Conservation (phyloP, 2,113 vertebrate genomes). For the Coregonus clupeaformis region DNA sequence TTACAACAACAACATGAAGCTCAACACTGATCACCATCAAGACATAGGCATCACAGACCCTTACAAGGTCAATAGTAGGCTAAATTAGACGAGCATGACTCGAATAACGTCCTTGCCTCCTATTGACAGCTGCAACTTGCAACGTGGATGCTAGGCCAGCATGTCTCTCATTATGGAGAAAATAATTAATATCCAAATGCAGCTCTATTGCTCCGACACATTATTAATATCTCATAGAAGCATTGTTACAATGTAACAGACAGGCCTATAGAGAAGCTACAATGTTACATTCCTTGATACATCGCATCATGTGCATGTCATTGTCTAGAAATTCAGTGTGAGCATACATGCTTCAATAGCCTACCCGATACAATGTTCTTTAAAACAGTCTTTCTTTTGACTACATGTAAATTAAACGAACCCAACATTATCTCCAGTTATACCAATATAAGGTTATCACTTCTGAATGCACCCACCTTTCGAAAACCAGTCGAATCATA, state of each 20-base stretch:
- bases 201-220: neutral
- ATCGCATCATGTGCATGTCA: neutral
- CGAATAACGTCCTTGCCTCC: constrained; percentile 16
- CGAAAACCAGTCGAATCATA: constrained; percentile 92
- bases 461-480: constrained; percentile 81
- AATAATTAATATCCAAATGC: neutral
- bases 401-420: constrained; percentile 2
- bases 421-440: neutral
- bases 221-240: neutral
- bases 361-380: neutral
- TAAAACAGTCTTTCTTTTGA: neutral
- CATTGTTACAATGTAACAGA: neutral
- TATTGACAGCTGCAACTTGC: constrained; percentile 21
- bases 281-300: neutral
- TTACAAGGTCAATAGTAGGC: neutral
- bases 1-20: neutral
- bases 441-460: neutral
- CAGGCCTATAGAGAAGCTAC: neutral
- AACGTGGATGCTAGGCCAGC: constrained; percentile 25
- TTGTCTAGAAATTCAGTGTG: neutral
- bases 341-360: neutral
- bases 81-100: constrained; percentile 1
- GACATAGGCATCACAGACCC: neutral
- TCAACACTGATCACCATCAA: neutral
- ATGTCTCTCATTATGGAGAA: constrained; percentile 4